Base-by-base conservation (phyloP, 2,888 invertebrate genomes). In the Polymixis lichenea region DNA sequence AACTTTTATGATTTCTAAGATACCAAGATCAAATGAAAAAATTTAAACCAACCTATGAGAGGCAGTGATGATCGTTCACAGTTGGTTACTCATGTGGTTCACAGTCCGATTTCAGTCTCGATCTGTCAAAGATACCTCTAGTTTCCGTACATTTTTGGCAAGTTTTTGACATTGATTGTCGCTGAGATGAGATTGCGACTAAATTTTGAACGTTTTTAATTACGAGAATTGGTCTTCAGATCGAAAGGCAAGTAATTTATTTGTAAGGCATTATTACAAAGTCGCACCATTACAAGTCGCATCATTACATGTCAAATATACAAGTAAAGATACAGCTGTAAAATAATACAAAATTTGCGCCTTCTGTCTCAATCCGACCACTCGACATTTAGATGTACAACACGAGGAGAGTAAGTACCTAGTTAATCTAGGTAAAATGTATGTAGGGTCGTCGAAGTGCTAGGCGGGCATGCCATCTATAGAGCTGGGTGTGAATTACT, bases 401-500 rank as follows among this genome's bases (percentile, higher is more conserved):
- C 9, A 74, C 60, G 19, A 22, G 38, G 38, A 6, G 38, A 5
- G 19, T 28, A 65, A 38, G 28, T 49, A 49, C 22, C 22, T 38
- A 25, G 58, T 51, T 17, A 22, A 38, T 49, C 3, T 25, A 61
- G 9, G n/a, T 53, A 51, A n/a, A 68, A 32, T 25, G 13, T 32
- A 56, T 43, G 19, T 28, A 17, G 8, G 2, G 19, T 51, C 13
- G 22, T 19, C 38, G 19, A 67, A 56, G 46, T 17, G n/a, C 22
- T 56, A 22, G 32, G 43, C 2, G 15, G 28, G 51, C 55, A 49
- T 25, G 32, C 38, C 61, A 72, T 69, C 46, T 60, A 82, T 72
- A 69, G 61, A 32, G 46, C 56, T 68, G 4, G 71, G 38, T 62
- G 43, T 38, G 60, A 72, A 72, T 72, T 72, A 46, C 32, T 64